A percentile compares a stretch with the other conserved stretches of the same genome.
These are phyloP conservation scores for Tribolium freemani DNA, from an alignment of 2,888 invertebrate species.

Conservation along the genomic window DNA sequence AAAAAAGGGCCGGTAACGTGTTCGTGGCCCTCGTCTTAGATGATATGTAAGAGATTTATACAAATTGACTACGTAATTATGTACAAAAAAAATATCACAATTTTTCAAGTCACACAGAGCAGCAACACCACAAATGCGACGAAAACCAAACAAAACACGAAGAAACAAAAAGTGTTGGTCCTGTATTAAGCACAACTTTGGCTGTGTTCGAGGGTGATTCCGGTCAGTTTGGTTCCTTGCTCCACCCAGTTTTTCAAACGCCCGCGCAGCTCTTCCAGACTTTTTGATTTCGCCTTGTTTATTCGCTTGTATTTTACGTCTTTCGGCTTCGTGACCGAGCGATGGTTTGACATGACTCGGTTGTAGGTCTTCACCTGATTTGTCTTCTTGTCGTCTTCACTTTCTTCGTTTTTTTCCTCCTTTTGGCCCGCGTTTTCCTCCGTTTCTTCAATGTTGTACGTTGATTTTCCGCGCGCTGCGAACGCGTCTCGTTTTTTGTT, in stretches of 20 bases:
- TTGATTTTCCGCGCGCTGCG: slow-evolving; percentile 61
- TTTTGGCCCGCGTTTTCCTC: slow-evolving; percentile 48
- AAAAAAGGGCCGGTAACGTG: slow-evolving; percentile 17
- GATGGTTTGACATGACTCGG: slow-evolving; percentile 91
- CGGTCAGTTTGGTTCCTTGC: slow-evolving; percentile 79
- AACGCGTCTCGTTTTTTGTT: slow-evolving; percentile 70
- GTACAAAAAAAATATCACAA: slow-evolving; percentile 25
- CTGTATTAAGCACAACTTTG: slow-evolving; percentile 65
- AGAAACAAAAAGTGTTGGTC: slow-evolving; percentile 25
- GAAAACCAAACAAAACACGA: neutral
- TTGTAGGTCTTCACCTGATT: slow-evolving; percentile 77
- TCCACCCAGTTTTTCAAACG: slow-evolving; percentile 89
- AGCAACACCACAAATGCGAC: neutral
- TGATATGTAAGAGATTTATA: slow-evolving; percentile 38
- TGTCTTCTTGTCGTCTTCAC: slow-evolving; percentile 60
- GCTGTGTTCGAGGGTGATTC: slow-evolving; percentile 78
- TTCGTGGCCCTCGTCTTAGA: neutral
- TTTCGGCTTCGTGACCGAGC: slow-evolving; percentile 91
- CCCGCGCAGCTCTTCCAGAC: slow-evolving; percentile 86
- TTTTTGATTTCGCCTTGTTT: slow-evolving; percentile 92
- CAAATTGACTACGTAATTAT: slow-evolving; percentile 34
- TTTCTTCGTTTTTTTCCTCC: slow-evolving; percentile 63
- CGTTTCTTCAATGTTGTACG: slow-evolving; percentile 54
- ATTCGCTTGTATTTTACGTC: slow-evolving; percentile 93
- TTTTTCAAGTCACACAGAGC: slow-evolving; percentile 1